phyloP scores from a whole-genome alignment of 1,140 invertebrate genomes.

The Platyscapa corneri region DNA sequence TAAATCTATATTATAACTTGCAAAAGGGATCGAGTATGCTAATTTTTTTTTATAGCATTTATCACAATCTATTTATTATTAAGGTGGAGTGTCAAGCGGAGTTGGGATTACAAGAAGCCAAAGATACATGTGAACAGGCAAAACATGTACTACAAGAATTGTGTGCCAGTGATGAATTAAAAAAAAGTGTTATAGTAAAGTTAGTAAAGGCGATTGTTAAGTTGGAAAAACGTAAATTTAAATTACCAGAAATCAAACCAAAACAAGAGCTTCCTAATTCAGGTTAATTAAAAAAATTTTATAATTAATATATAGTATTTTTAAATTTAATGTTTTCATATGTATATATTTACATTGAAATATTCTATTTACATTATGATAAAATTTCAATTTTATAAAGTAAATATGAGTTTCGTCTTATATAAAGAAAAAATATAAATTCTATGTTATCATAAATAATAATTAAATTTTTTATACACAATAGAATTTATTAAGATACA shows the following conservation, averaged over 20 bases:
- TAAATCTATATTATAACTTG: no score
- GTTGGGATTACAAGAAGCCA: constrained; percentile 18
- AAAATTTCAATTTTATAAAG: no score
- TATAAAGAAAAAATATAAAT: no score
- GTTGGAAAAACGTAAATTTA: constrained; percentile 1
- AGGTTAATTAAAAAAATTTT: constrained; percentile 14
- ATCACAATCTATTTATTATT: background rate
- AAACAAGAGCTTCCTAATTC: background rate
- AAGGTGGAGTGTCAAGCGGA: constrained; percentile 41
- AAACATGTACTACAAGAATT: background rate
- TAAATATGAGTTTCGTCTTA: no score
- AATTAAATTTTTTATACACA: no score
- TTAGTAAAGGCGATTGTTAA: constrained; percentile 38
- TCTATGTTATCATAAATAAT: no score
- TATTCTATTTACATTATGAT: no score
- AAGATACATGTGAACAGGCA: constrained; percentile 28
- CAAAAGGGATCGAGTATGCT: no score
- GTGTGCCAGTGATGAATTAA: background rate
- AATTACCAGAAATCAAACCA: background rate
- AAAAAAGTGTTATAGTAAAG: constrained; percentile 8
- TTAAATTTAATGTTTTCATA: no score
- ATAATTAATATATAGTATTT: no score
- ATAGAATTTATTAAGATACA: no score
- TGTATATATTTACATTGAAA: no score
- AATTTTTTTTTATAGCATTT: background rate